Evolutionary conservation across 1,140 invertebrate genomes (phyloP), one percentile per base, ranked within the genome.

Genomic region (Mya arenaria): DNA sequence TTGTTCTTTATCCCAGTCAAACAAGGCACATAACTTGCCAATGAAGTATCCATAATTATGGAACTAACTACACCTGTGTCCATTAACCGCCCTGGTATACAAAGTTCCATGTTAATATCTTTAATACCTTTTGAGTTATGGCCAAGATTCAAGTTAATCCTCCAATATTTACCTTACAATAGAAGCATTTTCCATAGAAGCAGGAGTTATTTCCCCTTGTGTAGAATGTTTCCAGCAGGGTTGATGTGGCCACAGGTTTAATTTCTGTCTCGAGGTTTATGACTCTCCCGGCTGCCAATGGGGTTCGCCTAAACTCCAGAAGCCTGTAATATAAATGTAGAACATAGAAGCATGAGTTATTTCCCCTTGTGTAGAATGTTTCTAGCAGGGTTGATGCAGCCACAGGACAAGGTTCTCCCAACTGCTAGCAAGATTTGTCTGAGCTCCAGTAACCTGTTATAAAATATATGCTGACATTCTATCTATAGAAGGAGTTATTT

Each of bases 301-400:
- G 97, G 36, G 96, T 96, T 93, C 96, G 95, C 86, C 95, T 94
- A 69, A 97, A 94, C 71, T 96, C 95, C 23, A 99, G 92, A 28
- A 98, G 92, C 69, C 96, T 96, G 91, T 97, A 99, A 90, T 97
- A 98, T 91, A 95, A 95, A 91, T 97, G 98, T 90, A 96, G 95
- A 0, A 97, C 97, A 93, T 97, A 98, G 65, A 98, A 94, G 92
- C 98, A 99, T 36, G 75, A 87, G 56, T 90, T 87, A 23, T 79
- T 68, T 87, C 88, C 89, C 78, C 85, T 82, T 15, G 55, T 84
- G 75, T 85, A 91, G 81, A 94, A 94, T 37, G 93, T 94, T 25
- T 90, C 83, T 39, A 88, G 68, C 34, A 94, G 84, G 80, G 75
- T 81, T 44, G 87, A 41, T 34, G 90, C 79, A 60, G 97, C 96